Evolutionary conservation across 35 echinoderm and acorn worm species (phyloP).

Genomic region (Apostichopus parvimensis): DNA sequence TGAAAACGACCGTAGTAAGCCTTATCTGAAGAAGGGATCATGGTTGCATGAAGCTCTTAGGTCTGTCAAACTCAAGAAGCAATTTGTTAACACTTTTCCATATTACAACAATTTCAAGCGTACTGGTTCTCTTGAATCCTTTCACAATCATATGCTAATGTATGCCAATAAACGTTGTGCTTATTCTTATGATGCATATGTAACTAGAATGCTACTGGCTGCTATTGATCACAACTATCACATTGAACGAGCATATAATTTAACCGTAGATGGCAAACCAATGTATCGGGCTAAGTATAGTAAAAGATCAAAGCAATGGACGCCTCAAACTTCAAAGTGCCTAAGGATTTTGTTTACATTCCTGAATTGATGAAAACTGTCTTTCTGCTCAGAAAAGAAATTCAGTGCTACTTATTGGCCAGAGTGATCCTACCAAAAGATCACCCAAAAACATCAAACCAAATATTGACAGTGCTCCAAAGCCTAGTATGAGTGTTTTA

Average conservation of each 20-base stretch:
- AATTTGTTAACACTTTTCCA: slow-evolving; percentile 28
- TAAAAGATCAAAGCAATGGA: slow-evolving; percentile 44
- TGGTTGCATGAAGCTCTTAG: slow-evolving; percentile 1
- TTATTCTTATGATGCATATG: not conserved
- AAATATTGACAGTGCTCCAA: too few relatives aligned
- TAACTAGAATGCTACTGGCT: slow-evolving; percentile 23
- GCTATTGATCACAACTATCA: slow-evolving; percentile 53
- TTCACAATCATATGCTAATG: slow-evolving; percentile 26
- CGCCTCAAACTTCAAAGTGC: not conserved
- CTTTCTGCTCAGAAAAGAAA: too few relatives aligned
- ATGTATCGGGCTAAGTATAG: slow-evolving; percentile 25
- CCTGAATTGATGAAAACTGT: too few relatives aligned
- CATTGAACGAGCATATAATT: slow-evolving; percentile 30
- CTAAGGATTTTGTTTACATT: too few relatives aligned
- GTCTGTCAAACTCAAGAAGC: not conserved
- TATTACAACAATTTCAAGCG: slow-evolving; percentile 42
- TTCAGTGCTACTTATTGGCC: too few relatives aligned
- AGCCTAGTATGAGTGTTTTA: too few relatives aligned
- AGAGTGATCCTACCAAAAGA: too few relatives aligned
- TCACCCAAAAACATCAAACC: too few relatives aligned
- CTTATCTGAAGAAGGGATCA: slow-evolving; percentile 15
- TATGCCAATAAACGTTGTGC: too few relatives aligned
- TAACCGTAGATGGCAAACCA: slow-evolving; percentile 21
- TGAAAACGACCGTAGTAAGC: not conserved
- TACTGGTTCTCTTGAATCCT: slow-evolving; percentile 48